Base-by-base conservation (phyloP, 2,888 invertebrate species). In the Brenthis hecate region DNA sequence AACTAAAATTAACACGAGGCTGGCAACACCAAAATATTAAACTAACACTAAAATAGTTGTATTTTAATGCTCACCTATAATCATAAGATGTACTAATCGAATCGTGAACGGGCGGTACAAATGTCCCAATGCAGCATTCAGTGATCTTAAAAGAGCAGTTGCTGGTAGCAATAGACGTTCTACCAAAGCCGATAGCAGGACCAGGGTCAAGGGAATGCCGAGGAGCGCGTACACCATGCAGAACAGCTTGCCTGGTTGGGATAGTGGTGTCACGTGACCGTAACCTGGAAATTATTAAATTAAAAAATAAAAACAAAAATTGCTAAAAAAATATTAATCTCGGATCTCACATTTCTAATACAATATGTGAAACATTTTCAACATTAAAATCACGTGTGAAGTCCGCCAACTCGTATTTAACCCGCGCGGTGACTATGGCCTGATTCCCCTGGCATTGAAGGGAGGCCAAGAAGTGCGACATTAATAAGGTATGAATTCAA, bases 241-340 rank as follows among this genome's bases (percentile, higher is more conserved):
- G 92, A 98, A 98, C 67, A 97, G 89, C 89, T 98, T 98, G 43
- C 98, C 98, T 0, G 95, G 96, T 85, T 96, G 94, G 60, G 97
- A 97, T 16, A 97, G 91, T 0, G 98, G 98, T 0, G 97, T 96
- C 65, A 98, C 96, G 86, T 97, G 96, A 6, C 98, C 98, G 88
- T 98, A 98, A 64, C 98, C 97, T 97, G 88, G 2, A 83, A 75
- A 2, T 28, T 53, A 32, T 43, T 19, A 54, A 23, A 61, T 28
- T 11, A n/a, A n/a, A n/a, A n/a, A n/a, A n/a, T n/a, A n/a, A n/a
- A n/a, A n/a, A n/a, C n/a, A n/a, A n/a, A n/a, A n/a, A n/a, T n/a
- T 43, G 1, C 23, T 13, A 55, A 23, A 13, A 28, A 6, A 23
- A 16, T 43, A n/a, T 36, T 8, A 43, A 11, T 32, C 3, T 32